Conservation (phyloP, 2,797 vertebrate genomes). For the Silurus aristotelis region DNA sequence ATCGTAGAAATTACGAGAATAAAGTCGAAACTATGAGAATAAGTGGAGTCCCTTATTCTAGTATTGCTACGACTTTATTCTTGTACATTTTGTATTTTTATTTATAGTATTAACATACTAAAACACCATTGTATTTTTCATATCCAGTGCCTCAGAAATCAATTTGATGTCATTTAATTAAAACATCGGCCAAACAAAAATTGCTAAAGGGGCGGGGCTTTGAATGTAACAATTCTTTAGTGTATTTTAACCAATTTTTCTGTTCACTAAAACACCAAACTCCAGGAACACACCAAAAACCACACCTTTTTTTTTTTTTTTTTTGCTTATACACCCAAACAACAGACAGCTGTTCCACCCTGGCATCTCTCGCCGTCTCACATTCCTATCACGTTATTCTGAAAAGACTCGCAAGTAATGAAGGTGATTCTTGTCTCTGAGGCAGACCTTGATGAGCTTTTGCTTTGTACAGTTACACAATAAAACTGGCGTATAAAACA, state of each 20-base stretch:
- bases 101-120: too few relatives aligned
- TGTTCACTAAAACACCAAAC: background rate
- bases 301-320: background rate
- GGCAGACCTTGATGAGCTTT: background rate
- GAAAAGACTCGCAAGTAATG: background rate
- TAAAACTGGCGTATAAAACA: background rate
- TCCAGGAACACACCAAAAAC: background rate
- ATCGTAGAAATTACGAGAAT: too few relatives aligned
- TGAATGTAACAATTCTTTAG: background rate
- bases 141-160: background rate
- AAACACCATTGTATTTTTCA: too few relatives aligned
- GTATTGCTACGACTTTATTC: too few relatives aligned
- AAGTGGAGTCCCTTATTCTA: too few relatives aligned
- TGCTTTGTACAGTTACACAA: background rate
- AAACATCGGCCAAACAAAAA: background rate
- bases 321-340: too few relatives aligned
- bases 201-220: background rate
- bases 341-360: background rate
- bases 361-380: background rate
- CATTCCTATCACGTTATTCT: background rate
- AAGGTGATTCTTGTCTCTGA: background rate
- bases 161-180: background rate
- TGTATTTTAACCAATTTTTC: background rate
- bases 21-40: too few relatives aligned
- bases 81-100: too few relatives aligned